A percentile compares a stretch with the other conserved stretches of the same genome.
These are phyloP conservation scores for Thymelicus lineola DNA, from an alignment of 2,888 invertebrate species.

Conservation along the genomic window DNA sequence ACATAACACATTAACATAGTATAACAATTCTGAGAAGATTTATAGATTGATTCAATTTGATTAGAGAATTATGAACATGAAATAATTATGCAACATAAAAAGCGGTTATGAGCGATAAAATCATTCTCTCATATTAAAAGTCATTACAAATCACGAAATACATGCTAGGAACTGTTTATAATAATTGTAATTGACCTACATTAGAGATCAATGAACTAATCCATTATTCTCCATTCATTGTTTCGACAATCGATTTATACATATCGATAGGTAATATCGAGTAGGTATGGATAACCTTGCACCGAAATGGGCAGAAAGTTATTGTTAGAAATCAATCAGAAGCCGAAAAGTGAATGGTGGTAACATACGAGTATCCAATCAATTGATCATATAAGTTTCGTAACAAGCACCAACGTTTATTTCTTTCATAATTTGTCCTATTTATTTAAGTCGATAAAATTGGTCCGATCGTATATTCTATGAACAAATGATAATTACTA, in stretches of 20 bases:
- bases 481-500: no score
- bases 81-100: not conserved
- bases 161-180: conserved; percentile 23
- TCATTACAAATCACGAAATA: conserved; percentile 7
- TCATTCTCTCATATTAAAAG: not conserved
- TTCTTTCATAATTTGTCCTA: not conserved
- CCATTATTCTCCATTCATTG: conserved; percentile 53
- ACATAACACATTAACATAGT: no score
- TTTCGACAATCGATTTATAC: conserved; percentile 46
- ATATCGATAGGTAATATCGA: conserved; percentile 51
- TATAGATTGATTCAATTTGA: no score
- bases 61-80: not conserved
- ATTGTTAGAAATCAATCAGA: conserved; percentile 62
- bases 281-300: conserved; percentile 59
- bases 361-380: conserved; percentile 32
- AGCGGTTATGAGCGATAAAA: not conserved
- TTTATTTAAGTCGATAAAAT: not conserved
- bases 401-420: conserved; percentile 16
- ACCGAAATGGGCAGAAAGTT: conserved; percentile 52
- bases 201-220: conserved; percentile 57
- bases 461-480: no score
- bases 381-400: conserved; percentile 39
- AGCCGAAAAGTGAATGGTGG: conserved; percentile 37
- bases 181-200: conserved; percentile 54
- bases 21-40: not conserved